Conservation (phyloP, 2,113 vertebrate species). For the Caretta caretta region DNA sequence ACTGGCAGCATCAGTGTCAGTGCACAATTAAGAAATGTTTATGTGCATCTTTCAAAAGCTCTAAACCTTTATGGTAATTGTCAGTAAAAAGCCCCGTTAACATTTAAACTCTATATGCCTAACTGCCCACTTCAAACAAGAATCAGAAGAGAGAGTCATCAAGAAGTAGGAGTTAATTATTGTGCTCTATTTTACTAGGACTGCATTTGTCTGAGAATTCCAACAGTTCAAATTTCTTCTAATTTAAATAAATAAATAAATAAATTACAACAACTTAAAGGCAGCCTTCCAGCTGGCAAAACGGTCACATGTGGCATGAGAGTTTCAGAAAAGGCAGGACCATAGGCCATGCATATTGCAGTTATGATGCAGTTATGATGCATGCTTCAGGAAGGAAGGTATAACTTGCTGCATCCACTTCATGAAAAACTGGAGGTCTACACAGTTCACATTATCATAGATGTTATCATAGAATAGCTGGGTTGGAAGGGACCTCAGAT, state of each 20-base stretch:
- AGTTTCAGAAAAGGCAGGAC: background rate
- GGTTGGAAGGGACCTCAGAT: too few species aligned
- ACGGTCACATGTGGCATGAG: background rate
- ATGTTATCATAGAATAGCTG: too few species aligned
- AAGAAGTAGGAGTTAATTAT: background rate
- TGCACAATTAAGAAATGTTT: slow-evolving; percentile 28
- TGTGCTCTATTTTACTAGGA: background rate
- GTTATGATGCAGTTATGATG: background rate
- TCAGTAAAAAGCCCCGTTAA: slow-evolving; percentile 73
- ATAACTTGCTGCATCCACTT: background rate
- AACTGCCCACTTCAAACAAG: slow-evolving; percentile 44
- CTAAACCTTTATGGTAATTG: slow-evolving; percentile 62
- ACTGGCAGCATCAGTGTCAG: slow-evolving; percentile 23
- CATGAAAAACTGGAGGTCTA: background rate
- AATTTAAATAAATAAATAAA: background rate
- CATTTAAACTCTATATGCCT: slow-evolving; percentile 66
- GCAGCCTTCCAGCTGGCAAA: background rate
- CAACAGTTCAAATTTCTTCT: background rate
- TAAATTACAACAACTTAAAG: background rate
- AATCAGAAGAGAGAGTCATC: slow-evolving; percentile 46
- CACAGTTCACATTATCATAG: background rate
- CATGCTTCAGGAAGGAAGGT: background rate
- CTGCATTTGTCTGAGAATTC: background rate
- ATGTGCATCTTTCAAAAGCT: slow-evolving; percentile 58
- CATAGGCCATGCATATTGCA: fast-evolving